phyloP scores from a whole-genome alignment of 2,888 invertebrate species.

The Griposia aprilina region DNA sequence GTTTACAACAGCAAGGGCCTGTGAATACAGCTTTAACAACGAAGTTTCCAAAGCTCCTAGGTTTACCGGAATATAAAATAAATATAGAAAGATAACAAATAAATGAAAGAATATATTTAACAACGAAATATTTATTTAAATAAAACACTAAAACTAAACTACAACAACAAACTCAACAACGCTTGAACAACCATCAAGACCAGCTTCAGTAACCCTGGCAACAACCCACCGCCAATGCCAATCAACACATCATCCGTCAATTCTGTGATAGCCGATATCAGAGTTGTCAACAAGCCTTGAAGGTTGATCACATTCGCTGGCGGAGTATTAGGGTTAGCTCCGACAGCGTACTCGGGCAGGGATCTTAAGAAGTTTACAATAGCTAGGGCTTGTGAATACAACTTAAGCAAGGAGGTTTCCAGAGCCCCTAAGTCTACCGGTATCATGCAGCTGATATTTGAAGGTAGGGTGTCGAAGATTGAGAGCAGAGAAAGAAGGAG shows the following conservation, averaged over 20 bases:
- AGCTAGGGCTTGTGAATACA: slow-evolving; percentile 86
- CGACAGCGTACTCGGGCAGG: slow-evolving; percentile 83
- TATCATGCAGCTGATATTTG: slow-evolving; percentile 83
- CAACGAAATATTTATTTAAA: slow-evolving; percentile 32
- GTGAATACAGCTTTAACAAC: slow-evolving; percentile 83
- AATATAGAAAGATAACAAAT: not conserved
- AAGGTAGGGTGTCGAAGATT: slow-evolving; percentile 86
- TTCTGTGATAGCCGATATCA: slow-evolving; percentile 79
- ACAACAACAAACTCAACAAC: slow-evolving; percentile 77
- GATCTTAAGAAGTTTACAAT: slow-evolving; percentile 85
- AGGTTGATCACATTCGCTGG: slow-evolving; percentile 76
- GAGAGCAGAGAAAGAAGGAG: slow-evolving; percentile 85
- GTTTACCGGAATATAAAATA: slow-evolving; percentile 71
- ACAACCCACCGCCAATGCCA: slow-evolving; percentile 82
- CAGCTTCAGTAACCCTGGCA: slow-evolving; percentile 83
- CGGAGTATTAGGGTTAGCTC: slow-evolving; percentile 83
- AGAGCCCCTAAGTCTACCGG: slow-evolving; percentile 85
- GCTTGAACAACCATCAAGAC: slow-evolving; percentile 82
- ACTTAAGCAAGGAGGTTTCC: slow-evolving; percentile 84
- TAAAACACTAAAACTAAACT: slow-evolving; percentile 10
- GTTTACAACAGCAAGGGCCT: slow-evolving; percentile 86
- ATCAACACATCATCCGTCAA: slow-evolving; percentile 81
- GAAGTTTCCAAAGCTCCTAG: slow-evolving; percentile 85
- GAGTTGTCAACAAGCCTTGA: slow-evolving; percentile 79
- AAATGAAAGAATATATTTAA: slow-evolving; percentile 23